Base-by-base conservation (phyloP, 2,797 vertebrate species). In the Sebastiscus albofasciatus region DNA sequence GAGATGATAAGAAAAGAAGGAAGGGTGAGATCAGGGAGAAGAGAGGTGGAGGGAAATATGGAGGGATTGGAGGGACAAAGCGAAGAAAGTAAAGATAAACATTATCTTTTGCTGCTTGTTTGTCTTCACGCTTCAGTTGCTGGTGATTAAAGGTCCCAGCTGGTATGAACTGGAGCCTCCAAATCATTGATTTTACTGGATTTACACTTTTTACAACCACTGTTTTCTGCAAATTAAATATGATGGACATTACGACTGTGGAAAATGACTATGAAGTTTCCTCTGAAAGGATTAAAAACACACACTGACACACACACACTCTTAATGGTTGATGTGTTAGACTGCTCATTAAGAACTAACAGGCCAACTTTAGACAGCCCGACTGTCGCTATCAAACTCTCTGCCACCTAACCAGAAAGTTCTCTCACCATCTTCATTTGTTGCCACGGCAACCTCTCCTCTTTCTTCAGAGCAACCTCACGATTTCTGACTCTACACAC, bases 361-460 rank as follows among this genome's bases (percentile, higher is more conserved):
- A 62, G 75, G 42, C 26, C 31, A 55, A 22, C 74, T 62, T 72
- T 10, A 70, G 5, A 67, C 64, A 24, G 33, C 34, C 39, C 65
- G 69, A 59, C 72, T 5, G 18, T 7, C 18, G 64, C 56, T 33
- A 49, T 80, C 69, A 56, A 72, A 76, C 60, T 77, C 42, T 16
- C 71, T 20, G 69, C 33, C 55, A 73, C 67, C 55, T 36, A 46
- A 42, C 22, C 18, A 55, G 36, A 56, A 79, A 56, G 13, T 55
- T 59, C 27, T 62, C 33, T 29, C 42, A 67, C 26, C 60, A 58
- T 82, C 76, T 90, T 78, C 62, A 81, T 84, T 77, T 60, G 87
- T 92, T 91, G 55, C 89, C 78, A 84, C 9, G 56, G 83, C 82
- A 92, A 88, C 88, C 66, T 60, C 56, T 66, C 7, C 62, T 72